Evolutionary conservation across 2,113 vertebrate genomes (phyloP).

Genomic region (Zosterops borbonicus): DNA sequence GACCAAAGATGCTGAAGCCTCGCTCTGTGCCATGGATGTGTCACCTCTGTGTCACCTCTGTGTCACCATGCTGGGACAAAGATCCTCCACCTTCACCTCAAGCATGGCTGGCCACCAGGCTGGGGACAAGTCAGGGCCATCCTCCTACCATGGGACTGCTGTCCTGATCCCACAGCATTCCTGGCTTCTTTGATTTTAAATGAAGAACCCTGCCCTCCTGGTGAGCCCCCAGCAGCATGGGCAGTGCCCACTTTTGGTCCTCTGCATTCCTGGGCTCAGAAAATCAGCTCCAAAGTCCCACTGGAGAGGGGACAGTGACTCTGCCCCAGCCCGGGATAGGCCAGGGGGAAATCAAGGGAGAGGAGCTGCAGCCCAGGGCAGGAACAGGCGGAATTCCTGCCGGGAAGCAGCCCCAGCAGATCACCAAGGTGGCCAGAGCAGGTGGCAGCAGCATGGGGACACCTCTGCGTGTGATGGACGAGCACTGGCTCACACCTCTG

Average conservation of each 20-base stretch:
- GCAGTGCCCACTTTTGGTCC: neutral
- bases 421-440: neutral
- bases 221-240: rapidly evolving
- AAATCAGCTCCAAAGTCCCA: neutral
- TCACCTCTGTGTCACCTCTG: neutral
- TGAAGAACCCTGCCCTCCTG: too few species aligned
- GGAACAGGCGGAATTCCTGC: neutral
- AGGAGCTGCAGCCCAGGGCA: neutral
- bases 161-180: neutral
- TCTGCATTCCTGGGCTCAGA: neutral
- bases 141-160: rapidly evolving
- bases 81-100: neutral
- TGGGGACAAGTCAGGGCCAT: neutral
- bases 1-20: too few species aligned
- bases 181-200: rapidly evolving
- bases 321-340: neutral
- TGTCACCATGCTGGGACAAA: neutral
- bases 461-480: neutral
- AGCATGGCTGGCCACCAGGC: rapidly evolving
- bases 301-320: rapidly evolving
- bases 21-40: neutral
- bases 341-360: rapidly evolving
- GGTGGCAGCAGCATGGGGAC: neutral
- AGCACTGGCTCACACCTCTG: slow-evolving; percentile 30
- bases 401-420: neutral